Evolutionary conservation across 2,113 vertebrate species (phyloP).

Genomic region (Tragulus kanchil): DNA sequence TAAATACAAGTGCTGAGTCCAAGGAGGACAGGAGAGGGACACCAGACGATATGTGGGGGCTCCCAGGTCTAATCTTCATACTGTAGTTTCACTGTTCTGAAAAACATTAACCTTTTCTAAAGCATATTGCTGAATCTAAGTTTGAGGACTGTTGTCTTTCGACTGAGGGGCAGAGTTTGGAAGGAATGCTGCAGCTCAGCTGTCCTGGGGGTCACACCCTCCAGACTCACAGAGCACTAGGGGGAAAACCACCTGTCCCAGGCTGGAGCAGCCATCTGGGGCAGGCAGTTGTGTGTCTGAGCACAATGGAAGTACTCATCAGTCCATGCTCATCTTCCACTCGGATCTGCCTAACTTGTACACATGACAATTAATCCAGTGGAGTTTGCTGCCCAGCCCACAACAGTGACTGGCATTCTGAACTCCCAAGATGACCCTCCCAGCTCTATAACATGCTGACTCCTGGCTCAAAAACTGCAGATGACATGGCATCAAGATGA

Average conservation of each 20-base stretch:
- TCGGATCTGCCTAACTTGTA: not conserved
- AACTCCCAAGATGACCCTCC: not conserved
- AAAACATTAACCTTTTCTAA: slow-evolving; percentile 45
- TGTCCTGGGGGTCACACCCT: not conserved
- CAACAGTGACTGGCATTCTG: not conserved
- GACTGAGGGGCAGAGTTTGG: not conserved
- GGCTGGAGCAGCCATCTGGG: too few species aligned
- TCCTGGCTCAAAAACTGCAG: not conserved
- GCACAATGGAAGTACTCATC: not conserved
- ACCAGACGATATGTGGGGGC: not conserved
- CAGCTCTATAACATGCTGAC: not conserved
- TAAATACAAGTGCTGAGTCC: not conserved
- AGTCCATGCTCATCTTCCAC: not conserved
- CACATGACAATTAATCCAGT: not conserved
- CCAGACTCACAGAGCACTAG: not conserved
- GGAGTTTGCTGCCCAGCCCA: not conserved
- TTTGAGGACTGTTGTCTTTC: not conserved
- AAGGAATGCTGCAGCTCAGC: not conserved
- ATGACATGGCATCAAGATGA: not conserved
- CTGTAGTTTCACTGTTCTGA: not conserved
- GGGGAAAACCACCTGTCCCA: not conserved
- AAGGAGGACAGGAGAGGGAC: not conserved
- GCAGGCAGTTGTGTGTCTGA: not conserved
- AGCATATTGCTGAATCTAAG: not conserved
- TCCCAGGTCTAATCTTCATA: not conserved